Percentiles rank a stretch among this genome's conserved stretches.
These are phyloP conservation scores for Natrix natrix DNA, from an alignment of 2,797 vertebrate species.

Conservation along the genomic window DNA sequence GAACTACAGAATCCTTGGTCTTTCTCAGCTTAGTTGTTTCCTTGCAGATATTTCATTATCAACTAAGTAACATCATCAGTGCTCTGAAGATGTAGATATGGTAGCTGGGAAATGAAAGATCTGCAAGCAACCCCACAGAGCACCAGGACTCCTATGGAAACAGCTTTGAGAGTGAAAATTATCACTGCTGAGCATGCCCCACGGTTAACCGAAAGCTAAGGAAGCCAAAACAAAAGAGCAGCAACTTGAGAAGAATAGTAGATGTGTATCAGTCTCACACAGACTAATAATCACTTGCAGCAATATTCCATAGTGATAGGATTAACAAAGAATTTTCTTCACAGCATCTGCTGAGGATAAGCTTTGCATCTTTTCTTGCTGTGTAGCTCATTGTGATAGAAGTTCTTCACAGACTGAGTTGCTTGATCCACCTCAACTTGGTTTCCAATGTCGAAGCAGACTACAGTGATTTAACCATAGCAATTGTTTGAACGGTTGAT, in stretches of 20 bases:
- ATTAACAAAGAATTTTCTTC: not conserved
- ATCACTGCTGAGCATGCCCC: not conserved
- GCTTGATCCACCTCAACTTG: not conserved
- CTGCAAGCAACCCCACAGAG: not conserved
- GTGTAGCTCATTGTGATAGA: not conserved
- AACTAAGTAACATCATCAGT: not conserved
- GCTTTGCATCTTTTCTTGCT: not conserved
- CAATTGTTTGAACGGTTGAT: not conserved
- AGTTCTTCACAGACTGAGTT: not conserved
- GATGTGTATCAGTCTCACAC: not conserved
- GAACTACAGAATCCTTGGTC: not conserved
- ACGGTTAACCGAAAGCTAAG: not conserved
- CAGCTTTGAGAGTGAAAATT: not conserved
- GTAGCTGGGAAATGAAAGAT: not conserved
- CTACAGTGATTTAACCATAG: not conserved
- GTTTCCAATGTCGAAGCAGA: not conserved
- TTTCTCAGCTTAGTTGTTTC: not conserved
- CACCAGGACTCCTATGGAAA: not conserved
- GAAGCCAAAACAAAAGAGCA: not conserved
- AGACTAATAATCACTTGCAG: not conserved
- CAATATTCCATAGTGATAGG: not conserved
- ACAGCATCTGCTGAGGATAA: not conserved
- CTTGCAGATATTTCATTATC: not conserved
- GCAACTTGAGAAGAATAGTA: not conserved
- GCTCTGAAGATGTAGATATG: not conserved